A percentile compares a stretch with the other conserved stretches of the same genome.
These are phyloP conservation scores for Lates calcarifer DNA, from an alignment of 2,113 vertebrate genomes.

Conservation along the genomic window DNA sequence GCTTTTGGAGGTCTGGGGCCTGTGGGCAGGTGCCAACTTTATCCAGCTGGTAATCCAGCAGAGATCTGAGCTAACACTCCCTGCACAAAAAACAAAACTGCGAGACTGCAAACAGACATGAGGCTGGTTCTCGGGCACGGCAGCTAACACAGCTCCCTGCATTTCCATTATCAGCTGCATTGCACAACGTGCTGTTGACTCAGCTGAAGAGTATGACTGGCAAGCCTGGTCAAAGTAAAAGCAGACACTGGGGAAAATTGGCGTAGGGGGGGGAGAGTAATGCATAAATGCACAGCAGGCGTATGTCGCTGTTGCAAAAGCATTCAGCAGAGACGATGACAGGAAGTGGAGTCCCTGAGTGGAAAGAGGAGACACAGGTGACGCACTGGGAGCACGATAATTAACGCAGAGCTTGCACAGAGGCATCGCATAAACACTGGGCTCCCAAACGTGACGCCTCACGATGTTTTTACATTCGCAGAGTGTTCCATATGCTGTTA, in stretches of 20 bases:
- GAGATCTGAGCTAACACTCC: background rate
- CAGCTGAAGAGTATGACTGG: background rate
- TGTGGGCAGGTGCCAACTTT: background rate
- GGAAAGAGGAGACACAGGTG: slow-evolving; percentile 45
- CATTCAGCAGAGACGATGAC: slow-evolving; percentile 41
- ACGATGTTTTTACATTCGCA: background rate
- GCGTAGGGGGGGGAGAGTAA: background rate
- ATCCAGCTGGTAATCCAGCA: background rate
- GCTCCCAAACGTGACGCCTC: background rate
- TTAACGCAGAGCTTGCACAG: slow-evolving; percentile 36
- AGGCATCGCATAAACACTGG: slow-evolving; percentile 1
- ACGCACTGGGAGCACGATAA: slow-evolving; percentile 33
- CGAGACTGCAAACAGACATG: background rate
- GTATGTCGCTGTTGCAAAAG: background rate
- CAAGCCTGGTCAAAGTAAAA: background rate
- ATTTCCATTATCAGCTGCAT: background rate
- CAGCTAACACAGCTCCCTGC: background rate
- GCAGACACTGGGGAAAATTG: background rate
- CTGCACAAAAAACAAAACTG: slow-evolving; percentile 10
- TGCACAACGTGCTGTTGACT: background rate
- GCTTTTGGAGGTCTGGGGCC: background rate
- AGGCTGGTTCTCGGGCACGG: slow-evolving; percentile 1
- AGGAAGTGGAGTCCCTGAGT: slow-evolving; percentile 65
- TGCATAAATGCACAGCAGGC: slow-evolving; percentile 18
- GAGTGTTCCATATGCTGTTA: background rate